Base-by-base conservation (phyloP, 64 coral and sea anemone genomes). In the Montipora sp. region DNA sequence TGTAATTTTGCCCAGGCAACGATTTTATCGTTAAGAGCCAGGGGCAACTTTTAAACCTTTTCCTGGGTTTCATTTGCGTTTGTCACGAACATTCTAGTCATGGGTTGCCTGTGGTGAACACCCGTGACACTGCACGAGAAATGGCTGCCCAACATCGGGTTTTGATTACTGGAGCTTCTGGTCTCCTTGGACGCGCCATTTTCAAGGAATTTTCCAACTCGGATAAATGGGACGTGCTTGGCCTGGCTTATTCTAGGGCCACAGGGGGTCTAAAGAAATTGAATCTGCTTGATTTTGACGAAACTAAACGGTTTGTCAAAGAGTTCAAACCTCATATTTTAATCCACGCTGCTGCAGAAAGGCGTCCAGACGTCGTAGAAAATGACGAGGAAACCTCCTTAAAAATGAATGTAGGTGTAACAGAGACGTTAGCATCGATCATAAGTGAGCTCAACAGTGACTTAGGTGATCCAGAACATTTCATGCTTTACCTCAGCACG, bases 401-500 rank as follows among this genome's bases (percentile, higher is more conserved):
- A 12, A 91, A 85, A 66, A 87, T 98, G 36, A 98, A 98, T 51
- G 87, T 95, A 18, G 93, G 89, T 20, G 89, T 94, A 15, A 98
- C 96, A 15, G 75, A 88, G 16, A 80, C 75, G 71, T 76, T 98
- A 77, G 96, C 93, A 63, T 71, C 83, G 61, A 77, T 89, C 8
- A 91, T 98, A 14, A 91, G 84, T 21, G 87, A 75, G 72, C 78
- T 98, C 0, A 98, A 98, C 80, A 51, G 21, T 14, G 96, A 24
- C 19, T 49, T 69, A 48, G 80, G 87, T 9, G 71, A 15, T 47
- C 90, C 90, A 27, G 73, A 86, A 14, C 96, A 98, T 70, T 98
- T 95, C 63, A 90, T 98, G 79, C 73, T 98, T 47, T 98, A 98
- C 18, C 92, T 98, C 4, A 98, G 96, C 57, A 98, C 96, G 1